Evolutionary conservation across 2,888 invertebrate genomes (phyloP).

Genomic region (Apamea crenata): DNA sequence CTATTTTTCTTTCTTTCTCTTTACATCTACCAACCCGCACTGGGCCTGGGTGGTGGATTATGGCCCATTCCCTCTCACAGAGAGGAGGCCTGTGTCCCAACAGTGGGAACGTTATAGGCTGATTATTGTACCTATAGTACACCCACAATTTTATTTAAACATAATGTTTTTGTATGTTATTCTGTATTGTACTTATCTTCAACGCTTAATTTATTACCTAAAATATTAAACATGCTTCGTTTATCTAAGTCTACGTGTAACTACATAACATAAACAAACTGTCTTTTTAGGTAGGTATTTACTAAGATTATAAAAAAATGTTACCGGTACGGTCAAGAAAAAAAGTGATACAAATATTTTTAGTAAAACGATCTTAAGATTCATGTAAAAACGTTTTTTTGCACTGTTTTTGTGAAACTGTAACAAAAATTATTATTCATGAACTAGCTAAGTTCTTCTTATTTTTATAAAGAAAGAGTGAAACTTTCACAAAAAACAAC

Average conservation of each 20-base stretch:
- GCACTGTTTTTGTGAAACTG: constrained; percentile 14
- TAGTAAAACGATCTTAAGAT: not conserved
- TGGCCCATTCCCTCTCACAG: too few relatives aligned
- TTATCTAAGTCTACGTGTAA: not conserved
- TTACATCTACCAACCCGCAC: too few relatives aligned
- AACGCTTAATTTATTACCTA: not conserved
- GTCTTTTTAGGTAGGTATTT: too few relatives aligned
- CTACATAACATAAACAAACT: not conserved
- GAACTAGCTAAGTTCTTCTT: constrained; percentile 21
- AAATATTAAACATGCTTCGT: not conserved
- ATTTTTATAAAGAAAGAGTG: constrained; percentile 12
- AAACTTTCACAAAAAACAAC: constrained; percentile 52
- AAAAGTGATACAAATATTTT: not conserved
- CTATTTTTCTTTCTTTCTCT: too few relatives aligned
- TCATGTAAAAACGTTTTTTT: constrained; percentile 1
- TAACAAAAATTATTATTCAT: constrained; percentile 37
- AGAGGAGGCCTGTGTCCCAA: too few relatives aligned
- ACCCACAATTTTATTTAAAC: too few relatives aligned
- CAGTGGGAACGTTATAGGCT: too few relatives aligned
- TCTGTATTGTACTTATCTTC: not conserved
- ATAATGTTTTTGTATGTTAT: not conserved
- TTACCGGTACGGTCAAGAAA: not conserved
- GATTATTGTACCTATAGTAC: too few relatives aligned
- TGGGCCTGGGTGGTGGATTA: too few relatives aligned
- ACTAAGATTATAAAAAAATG: too few relatives aligned